Evolutionary conservation across 2,888 invertebrate genomes (phyloP), one percentile per base, ranked within the genome.

Genomic region (Apotomis betuletana): DNA sequence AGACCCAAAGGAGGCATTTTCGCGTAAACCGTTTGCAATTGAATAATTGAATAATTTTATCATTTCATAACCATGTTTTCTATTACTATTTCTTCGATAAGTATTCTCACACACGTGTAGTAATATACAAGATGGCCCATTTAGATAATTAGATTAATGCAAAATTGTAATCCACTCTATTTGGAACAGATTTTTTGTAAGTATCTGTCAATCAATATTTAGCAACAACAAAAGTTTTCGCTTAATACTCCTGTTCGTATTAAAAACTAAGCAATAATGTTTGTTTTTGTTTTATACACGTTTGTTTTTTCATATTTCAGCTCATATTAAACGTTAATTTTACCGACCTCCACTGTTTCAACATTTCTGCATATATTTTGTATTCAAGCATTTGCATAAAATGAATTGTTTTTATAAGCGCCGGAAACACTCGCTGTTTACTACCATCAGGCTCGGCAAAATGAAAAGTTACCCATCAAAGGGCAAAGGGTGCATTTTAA

Each of bases 401-500:
- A 62, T 13, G 58, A 67, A 65, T 51, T 70, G 62, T 67, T 51
- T 63, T 65, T 65, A 59, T 59, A 54, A 57, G 59, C 54, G 70
- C 46, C 44, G 61, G 36, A 38, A 68, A 64, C 70, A 65, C 64
- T 70, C 6, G 58, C 58, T 72, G 51, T 67, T 71, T 67, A 61
- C 61, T 13, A 27, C 46, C 54, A 79, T 79, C 78, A 75, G 71
- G 61, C 67, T 70, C 74, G 70, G 77, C 76, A 81, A 83, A 82
- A 80, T 77, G 79, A 80, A 80, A 83, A 81, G 79, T 80, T 78
- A 65, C 75, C 61, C 69, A 51, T 63, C 73, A 80, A 80, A 79
- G 80, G 79, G 77, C 80, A 80, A 83, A 75, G 83, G 81, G 84
- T 80, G 81, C 79, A 85, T 85, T 83, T 81, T 85, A 83, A 85